Evolutionary conservation across 2,797 vertebrate species (phyloP).

Genomic region (Sebastes paucispinis): DNA sequence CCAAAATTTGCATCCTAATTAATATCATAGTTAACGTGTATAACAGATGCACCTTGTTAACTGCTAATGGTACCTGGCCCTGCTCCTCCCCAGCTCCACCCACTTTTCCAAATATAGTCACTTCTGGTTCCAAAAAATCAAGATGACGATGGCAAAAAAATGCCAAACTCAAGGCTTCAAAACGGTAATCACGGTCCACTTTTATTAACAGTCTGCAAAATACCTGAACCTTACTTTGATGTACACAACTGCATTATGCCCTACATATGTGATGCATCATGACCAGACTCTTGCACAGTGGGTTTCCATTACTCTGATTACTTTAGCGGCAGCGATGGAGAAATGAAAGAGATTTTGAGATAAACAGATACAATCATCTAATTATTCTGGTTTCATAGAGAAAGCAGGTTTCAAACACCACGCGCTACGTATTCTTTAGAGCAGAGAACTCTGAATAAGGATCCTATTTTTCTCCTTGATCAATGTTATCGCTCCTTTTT

Average conservation of each 20-base stretch:
- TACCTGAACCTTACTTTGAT: neutral
- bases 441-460: conserved; percentile 41
- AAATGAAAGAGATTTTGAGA: conserved; percentile 9
- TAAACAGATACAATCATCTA: conserved; percentile 44
- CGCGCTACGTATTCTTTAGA: conserved; percentile 28
- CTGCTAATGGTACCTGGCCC: neutral
- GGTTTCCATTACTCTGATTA: neutral
- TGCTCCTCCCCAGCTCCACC: neutral
- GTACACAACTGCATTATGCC: neutral
- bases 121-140: neutral
- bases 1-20: neutral
- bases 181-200: neutral
- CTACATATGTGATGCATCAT: neutral
- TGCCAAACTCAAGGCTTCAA: neutral
- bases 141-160: neutral
- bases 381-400: conserved; percentile 45
- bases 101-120: neutral
- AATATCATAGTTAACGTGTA: accelerated
- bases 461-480: conserved; percentile 75
- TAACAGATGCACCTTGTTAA: neutral
- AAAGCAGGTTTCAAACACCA: conserved; percentile 24
- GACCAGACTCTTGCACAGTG: neutral
- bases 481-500: conserved; percentile 72
- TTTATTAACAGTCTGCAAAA: neutral
- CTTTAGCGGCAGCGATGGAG: neutral